A percentile compares a stretch with the other conserved stretches of the same genome.
Conservation (phyloP, 2,888 invertebrate genomes). For the Leptopilina drosophilae region DNA sequence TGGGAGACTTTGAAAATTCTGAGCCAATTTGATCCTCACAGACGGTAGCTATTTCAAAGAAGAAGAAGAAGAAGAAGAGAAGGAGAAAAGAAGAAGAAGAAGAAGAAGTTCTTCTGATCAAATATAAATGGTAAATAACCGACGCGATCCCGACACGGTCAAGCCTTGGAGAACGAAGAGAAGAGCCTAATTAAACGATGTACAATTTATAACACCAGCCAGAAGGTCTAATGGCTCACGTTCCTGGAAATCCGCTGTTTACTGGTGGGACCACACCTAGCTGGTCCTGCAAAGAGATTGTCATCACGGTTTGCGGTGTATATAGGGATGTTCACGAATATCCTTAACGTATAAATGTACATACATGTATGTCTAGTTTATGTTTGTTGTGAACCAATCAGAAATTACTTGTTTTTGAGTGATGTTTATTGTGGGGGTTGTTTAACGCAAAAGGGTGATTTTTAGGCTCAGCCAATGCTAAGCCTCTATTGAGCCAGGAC, state of each 20-base stretch:
- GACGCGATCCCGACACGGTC: slow-evolving; percentile 57
- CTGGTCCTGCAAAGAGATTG: slow-evolving; percentile 70
- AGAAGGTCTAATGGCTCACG: slow-evolving; percentile 76
- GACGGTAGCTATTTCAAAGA: slow-evolving; percentile 67
- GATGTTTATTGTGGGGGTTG: no score
- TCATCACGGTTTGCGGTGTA: slow-evolving; percentile 65
- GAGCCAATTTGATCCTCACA: slow-evolving; percentile 71
- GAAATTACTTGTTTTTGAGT: no score
- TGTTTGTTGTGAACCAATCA: no score
- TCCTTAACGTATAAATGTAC: slow-evolving; percentile 40
- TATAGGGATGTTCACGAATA: slow-evolving; percentile 56
- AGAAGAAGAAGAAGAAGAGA: slow-evolving; percentile 43
- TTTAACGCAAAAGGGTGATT: no score
- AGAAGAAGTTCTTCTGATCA: slow-evolving; percentile 44
- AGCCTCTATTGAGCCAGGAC: no score
- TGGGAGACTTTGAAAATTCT: slow-evolving; percentile 59
- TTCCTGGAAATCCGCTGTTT: slow-evolving; percentile 75
- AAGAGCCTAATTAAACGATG: slow-evolving; percentile 77
- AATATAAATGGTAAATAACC: slow-evolving; percentile 70
- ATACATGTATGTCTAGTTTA: not conserved
- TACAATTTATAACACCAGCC: slow-evolving; percentile 77
- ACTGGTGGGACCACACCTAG: slow-evolving; percentile 76
- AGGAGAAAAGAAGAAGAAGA: no score
- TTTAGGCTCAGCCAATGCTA: no score
- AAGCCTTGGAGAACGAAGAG: slow-evolving; percentile 56